Conservation (phyloP, 1,140 invertebrate genomes). For the Globodera rostochiensis region DNA sequence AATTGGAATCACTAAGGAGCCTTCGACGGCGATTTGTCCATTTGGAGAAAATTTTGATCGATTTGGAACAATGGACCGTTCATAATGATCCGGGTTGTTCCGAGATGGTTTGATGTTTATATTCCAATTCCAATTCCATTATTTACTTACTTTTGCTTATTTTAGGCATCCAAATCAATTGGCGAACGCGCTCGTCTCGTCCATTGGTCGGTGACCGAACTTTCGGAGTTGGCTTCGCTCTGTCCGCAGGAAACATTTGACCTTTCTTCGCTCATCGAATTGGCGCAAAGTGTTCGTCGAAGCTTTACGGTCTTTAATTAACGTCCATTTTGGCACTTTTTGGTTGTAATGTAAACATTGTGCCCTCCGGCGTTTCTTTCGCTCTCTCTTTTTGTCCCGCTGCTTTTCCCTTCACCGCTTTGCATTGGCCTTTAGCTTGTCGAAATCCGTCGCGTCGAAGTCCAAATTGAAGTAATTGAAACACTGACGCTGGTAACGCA, state of each 20-base stretch:
- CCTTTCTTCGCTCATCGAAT: constrained; percentile 12
- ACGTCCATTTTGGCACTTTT: not conserved
- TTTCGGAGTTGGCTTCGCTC: constrained; percentile 27
- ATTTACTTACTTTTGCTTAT: not conserved
- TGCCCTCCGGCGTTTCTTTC: not conserved
- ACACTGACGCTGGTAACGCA: constrained; percentile 34
- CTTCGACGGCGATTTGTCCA: constrained; percentile 33
- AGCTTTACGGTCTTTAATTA: constrained; percentile 14
- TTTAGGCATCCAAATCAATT: constrained; percentile 30
- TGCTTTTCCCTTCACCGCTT: not conserved
- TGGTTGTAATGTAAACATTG: not conserved
- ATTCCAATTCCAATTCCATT: too few relatives aligned
- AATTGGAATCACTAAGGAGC: constrained; percentile 23
- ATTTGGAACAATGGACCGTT: constrained; percentile 34
- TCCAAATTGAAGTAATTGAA: constrained; percentile 43
- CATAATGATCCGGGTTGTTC: constrained; percentile 44
- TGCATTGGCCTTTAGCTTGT: constrained; percentile 38
- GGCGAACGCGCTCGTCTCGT: constrained; percentile 45
- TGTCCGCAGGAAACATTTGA: not conserved
- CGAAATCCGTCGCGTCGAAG: constrained; percentile 41
- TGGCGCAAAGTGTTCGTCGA: not conserved
- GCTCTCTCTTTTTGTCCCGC: not conserved
- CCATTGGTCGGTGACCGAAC: constrained; percentile 22
- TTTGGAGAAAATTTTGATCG: constrained; percentile 36
- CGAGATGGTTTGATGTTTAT: constrained; percentile 28